phyloP scores from a whole-genome alignment of 2,113 vertebrate species.

The Carassius gibelio region DNA sequence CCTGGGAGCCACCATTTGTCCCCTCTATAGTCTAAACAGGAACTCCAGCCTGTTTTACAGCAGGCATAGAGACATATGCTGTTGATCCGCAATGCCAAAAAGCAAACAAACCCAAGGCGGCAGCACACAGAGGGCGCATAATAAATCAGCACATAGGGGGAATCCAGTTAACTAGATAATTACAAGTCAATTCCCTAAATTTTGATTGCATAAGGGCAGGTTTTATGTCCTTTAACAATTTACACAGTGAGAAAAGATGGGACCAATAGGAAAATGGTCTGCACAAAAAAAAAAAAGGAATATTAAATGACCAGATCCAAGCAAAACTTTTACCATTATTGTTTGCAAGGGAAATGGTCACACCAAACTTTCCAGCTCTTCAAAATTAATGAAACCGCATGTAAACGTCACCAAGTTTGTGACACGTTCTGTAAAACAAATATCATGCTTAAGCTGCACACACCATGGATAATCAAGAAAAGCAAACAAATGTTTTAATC shows the following conservation, averaged over 20 bases:
- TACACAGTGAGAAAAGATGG: not conserved
- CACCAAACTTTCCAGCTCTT: not conserved
- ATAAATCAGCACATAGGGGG: constrained; percentile 43
- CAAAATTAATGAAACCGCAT: not conserved
- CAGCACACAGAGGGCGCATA: not conserved
- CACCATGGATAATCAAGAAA: not conserved
- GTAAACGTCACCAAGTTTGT: not conserved
- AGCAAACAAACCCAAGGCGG: constrained; percentile 39
- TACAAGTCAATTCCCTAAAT: constrained; percentile 23
- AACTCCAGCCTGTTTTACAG: not conserved
- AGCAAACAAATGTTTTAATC: not conserved
- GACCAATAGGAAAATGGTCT: not conserved
- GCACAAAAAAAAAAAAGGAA: too few species aligned
- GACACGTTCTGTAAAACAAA: not conserved
- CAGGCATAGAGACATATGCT: constrained; percentile 1
- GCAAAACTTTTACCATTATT: not conserved
- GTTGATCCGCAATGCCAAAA: constrained; percentile 13
- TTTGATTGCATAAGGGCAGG: constrained; percentile 20
- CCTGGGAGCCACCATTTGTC: not conserved
- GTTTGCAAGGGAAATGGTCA: not conserved
- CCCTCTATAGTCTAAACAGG: constrained; percentile 17
- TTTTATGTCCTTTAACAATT: constrained; percentile 10
- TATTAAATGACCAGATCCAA: not conserved
- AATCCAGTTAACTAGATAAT: constrained; percentile 8
- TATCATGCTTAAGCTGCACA: not conserved